Evolutionary conservation across 2,797 vertebrate species (phyloP), one percentile per base, ranked within the genome.

Genomic region (Saxicola maurus): DNA sequence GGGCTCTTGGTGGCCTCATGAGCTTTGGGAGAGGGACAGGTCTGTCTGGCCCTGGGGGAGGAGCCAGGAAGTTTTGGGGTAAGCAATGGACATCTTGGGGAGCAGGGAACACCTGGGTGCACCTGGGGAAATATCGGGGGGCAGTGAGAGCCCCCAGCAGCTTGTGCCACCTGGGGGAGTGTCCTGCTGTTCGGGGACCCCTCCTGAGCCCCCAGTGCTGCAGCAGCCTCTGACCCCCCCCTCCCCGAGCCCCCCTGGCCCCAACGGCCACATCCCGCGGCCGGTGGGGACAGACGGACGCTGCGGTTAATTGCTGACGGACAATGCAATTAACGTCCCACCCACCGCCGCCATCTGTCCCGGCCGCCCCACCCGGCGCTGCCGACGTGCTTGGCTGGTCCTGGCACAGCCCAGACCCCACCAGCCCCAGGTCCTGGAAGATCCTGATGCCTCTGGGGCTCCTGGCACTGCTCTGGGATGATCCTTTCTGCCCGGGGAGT

Each of bases 391-490:
- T 59, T 2, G 6, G 73, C 42, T 42, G 62, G 4, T 37, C 37
- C 86, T 2, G 0, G 46, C 46, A 30, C 12, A 1, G 16, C 1
- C 10, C 31, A 33, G n/a, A 60, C 25, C 27, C 42, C 62, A 24
- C 18, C 28, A 4, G 31, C 28, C 40, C 31, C 7, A 0, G 31
- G 35, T 35, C 35, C 35, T 35, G 35, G 10, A 35, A 10, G 35
- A 11, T 52, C 73, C 89, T 3, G 8, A 2, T 17, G 7, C 48
- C 59, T 40, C 35, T 2, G 16, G 49, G 0, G 0, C 21, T 48
- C 15, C 64, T 3, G 4, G 30, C 2, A 2, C 7, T 0, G 31
- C 3, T 49, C 53, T 1, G 2, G 61, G 49, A 10, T 3, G 15
- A 24, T 48, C 8, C 15, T 8, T 17, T 11, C 19, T 2, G 2